A percentile compares a stretch with the other conserved stretches of the same genome.
Conservation (phyloP, 2,797 vertebrate genomes). For the Alfaro cultratus region DNA sequence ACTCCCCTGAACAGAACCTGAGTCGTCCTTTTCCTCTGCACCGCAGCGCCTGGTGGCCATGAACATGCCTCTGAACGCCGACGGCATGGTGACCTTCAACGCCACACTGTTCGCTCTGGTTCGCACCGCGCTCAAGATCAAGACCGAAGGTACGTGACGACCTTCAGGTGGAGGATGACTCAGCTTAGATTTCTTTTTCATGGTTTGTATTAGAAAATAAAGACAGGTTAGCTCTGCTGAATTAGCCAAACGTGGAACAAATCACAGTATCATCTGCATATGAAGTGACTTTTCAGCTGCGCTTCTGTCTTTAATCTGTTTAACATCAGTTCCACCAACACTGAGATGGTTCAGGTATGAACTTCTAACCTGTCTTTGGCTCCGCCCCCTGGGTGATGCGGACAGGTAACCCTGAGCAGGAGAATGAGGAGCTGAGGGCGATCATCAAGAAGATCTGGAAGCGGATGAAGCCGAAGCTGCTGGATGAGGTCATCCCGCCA, state of each 20-base stretch:
- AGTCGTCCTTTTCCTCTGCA: background rate
- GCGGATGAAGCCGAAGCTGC: conserved; percentile 93
- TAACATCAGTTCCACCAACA: background rate
- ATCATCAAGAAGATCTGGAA: conserved; percentile 99
- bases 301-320: background rate
- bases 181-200: background rate
- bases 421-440: conserved; percentile 91
- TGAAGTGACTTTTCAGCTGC: background rate
- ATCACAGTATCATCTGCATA: background rate
- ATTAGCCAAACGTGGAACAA: background rate
- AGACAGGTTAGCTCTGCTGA: background rate
- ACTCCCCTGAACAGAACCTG: background rate
- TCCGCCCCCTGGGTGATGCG: conserved; percentile 1
- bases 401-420: conserved; percentile 91
- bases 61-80: conserved; percentile 95
- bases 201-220: background rate
- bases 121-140: conserved; percentile 96
- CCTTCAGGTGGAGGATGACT: no score
- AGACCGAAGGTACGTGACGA: conserved; percentile 88
- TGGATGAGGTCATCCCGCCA: conserved; percentile 96
- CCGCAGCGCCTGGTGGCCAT: conserved; percentile 93
- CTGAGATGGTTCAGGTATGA: background rate
- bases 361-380: background rate
- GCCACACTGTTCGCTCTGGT: conserved; percentile 97
- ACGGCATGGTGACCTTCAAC: conserved; percentile 95